Base-by-base conservation (phyloP, 2,797 vertebrate species). In the Pseudomugil gertrudae region DNA sequence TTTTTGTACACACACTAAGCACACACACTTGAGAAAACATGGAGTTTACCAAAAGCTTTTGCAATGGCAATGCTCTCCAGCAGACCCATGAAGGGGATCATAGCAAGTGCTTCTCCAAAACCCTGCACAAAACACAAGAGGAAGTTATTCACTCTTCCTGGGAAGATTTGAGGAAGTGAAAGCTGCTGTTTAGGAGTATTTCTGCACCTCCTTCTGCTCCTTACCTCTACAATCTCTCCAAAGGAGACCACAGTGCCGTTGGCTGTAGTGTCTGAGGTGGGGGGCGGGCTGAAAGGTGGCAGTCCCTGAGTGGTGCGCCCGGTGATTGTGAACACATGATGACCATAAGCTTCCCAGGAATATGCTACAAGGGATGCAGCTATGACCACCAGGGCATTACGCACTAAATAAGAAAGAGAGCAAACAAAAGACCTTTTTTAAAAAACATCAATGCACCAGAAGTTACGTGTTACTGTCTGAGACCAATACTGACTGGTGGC, bases 31-130 rank as follows among this genome's bases (percentile, higher is more conserved):
- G n/a, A n/a, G n/a, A n/a, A n/a, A n/a, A 40, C 32, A n/a, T 8
- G 13, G 50, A 5, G 32, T 92, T 54, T 90, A 99, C 97, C 96
- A 0, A 99, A 99, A 30, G 96, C 95, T 89, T 96, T 97, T 24
- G 96, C 96, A 60, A 99, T 97, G 0, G 95, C 96, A 0, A 98
- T 66, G 55, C 95, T 98, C 91, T 99, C 98, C 92, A 99, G 72
- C 55, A 99, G 83, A 3, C 97, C 97, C 94, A 99, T 94, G 62
- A 98, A 87, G 0, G 98, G 96, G 69, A 99, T 95, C 69, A 98
- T 94, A 0, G 93, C 95, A 69, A 99, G 91, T 3, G 95, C 97
- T 0, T 79, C 89, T 23, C 96, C 97, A 85, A 98, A 93, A 78
- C 85, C 94, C 98, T 99, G 88, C 36, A 58, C 27, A 67, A 15